Conservation (phyloP, 92 coral and sea anemone species). For the Porites lobata region DNA sequence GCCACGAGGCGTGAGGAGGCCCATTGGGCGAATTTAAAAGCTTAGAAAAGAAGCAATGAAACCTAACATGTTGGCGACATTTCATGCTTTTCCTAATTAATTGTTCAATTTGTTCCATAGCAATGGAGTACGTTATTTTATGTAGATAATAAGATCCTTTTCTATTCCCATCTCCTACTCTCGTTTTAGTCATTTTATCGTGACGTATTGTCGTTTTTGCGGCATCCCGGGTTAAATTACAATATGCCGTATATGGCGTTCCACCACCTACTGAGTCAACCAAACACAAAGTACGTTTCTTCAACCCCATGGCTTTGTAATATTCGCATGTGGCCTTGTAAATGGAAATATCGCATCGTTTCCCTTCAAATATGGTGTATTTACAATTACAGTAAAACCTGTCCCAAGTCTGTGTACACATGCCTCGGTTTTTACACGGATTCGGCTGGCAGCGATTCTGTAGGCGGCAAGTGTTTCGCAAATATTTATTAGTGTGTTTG, state of each 20-base stretch:
- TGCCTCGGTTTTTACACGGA: slow-evolving; percentile 76
- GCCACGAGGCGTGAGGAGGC: slow-evolving; percentile 84
- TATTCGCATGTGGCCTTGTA: slow-evolving; percentile 82
- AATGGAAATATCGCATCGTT: slow-evolving; percentile 72
- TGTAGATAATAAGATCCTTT: slow-evolving; percentile 38
- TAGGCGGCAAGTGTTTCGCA: slow-evolving; percentile 53
- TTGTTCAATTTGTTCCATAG: slow-evolving; percentile 50
- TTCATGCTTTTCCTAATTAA: slow-evolving; percentile 72
- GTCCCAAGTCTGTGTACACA: slow-evolving; percentile 74
- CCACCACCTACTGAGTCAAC: slow-evolving; percentile 69
- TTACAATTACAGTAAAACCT: slow-evolving; percentile 73
- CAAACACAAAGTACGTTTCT: slow-evolving; percentile 68
- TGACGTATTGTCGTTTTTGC: slow-evolving; percentile 72
- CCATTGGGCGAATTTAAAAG: slow-evolving; percentile 81
- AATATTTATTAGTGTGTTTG: slow-evolving; percentile 38
- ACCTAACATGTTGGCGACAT: slow-evolving; percentile 90
- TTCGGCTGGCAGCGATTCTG: slow-evolving; percentile 77
- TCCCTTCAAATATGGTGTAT: slow-evolving; percentile 67
- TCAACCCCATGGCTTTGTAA: slow-evolving; percentile 77
- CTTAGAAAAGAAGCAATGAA: slow-evolving; percentile 81
- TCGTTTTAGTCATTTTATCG: slow-evolving; percentile 55
- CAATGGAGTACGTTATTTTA: slow-evolving; percentile 41
- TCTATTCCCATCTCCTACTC: slow-evolving; percentile 49
- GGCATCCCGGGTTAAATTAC: slow-evolving; percentile 65
- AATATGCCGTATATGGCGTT: slow-evolving; percentile 80